A percentile compares a stretch with the other conserved stretches of the same genome.
phyloP scores from a whole-genome alignment of 2,113 vertebrate genomes.

The Brienomyrus brachyistius region DNA sequence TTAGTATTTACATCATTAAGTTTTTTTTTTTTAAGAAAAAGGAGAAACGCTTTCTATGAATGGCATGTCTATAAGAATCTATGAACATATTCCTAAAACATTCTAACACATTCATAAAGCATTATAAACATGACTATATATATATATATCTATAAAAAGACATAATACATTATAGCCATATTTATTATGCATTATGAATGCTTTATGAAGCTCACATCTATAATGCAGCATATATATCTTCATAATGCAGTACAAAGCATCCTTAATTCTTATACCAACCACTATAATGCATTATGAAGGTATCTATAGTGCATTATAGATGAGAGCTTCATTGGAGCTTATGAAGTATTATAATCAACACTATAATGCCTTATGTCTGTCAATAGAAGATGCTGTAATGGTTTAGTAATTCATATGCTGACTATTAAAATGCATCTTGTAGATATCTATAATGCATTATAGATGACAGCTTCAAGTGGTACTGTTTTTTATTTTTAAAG shows the following conservation, averaged over 20 bases:
- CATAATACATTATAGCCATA: not conserved
- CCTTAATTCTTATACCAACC: not conserved
- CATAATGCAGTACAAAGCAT: not conserved
- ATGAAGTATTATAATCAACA: not conserved
- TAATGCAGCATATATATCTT: not conserved
- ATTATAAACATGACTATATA: not conserved
- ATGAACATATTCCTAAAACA: not conserved
- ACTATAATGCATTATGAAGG: not conserved
- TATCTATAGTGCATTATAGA: not conserved
- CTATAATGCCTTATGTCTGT: not conserved
- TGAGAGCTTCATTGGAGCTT: not conserved
- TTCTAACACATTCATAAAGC: not conserved
- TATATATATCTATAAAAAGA: not conserved
- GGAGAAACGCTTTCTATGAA: not conserved
- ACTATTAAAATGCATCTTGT: not conserved
- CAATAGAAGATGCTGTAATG: not conserved
- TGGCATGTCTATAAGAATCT: not conserved
- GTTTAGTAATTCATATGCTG: not conserved
- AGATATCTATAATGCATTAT: not conserved
- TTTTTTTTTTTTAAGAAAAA: not conserved
- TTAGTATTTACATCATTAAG: not conserved
- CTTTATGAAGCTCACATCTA: not conserved
- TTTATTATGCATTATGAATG: not conserved
- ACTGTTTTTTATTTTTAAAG: not conserved
- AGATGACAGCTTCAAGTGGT: not conserved